Base-by-base conservation (phyloP, 2,113 vertebrate genomes). In the Pollachius pollachius region DNA sequence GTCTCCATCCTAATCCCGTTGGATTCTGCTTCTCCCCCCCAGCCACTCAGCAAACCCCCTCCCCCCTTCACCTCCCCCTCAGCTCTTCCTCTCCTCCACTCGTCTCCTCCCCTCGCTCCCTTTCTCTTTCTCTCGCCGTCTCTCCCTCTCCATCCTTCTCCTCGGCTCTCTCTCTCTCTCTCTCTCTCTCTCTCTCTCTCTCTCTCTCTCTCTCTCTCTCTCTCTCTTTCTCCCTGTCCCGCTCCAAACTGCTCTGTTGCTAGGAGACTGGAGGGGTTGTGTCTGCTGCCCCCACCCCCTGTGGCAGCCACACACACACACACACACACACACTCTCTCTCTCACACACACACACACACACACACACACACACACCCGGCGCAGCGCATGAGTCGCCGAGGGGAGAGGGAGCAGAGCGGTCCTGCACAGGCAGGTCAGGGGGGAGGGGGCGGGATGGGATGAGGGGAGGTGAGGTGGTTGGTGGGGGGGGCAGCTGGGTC, bases 231-330 rank as follows among this genome's bases (percentile, higher is more conserved):
- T 88, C 81, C 83, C 90, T 83, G 90, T 93, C 91, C 91, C 89
- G 83, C 89, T 90, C 88, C 89, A 93, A 92, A 92, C 92, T 89
- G 91, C 91, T 91, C 91, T 91, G 92, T 93, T 93, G 92, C 92
- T 93, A 93, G 92, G 92, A 92, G 90, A 93, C 92, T 91, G 87
- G 89, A 91, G 91, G 91, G 90, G 89, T 88, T 92, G 88, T 92
- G 89, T 88, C 81, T 81, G 83, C 91, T 86, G 87, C 90, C 91
- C 90, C 90, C 89, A 89, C 84, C 89, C 90, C 89, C 90, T 81
- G 83, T 88, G 89, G 90, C 90, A 89, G 87, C 90, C 83, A 16
- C 41, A 48, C 41, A 48, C 41, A 48, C 41, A 48, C 41, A 48
- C 41, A 48, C 41, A 48, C 41, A 48, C 41, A 48, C 41, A 48